Evolutionary conservation across 2,113 vertebrate species (phyloP).

Genomic region (rat (Rattus norvegicus)): DNA sequence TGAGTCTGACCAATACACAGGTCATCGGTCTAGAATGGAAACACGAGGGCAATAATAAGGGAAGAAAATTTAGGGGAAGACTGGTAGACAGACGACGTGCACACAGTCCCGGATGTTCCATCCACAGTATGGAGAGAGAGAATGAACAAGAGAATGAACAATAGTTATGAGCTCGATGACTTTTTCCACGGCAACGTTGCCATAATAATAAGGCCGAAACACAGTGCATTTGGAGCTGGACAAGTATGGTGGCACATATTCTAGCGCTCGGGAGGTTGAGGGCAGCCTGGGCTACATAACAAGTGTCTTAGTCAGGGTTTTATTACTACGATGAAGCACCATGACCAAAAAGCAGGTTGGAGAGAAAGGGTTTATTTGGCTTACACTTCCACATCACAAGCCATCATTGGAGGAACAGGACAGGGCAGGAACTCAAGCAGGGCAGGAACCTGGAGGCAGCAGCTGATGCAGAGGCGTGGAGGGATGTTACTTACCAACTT

Average conservation of each 20-base stretch:
- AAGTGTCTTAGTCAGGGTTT: too few species aligned
- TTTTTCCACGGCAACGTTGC: neutral
- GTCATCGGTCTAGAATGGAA: neutral
- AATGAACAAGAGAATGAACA: neutral
- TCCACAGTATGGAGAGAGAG: neutral
- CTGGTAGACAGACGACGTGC: neutral
- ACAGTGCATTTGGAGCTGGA: neutral
- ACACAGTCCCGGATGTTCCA: neutral
- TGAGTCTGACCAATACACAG: neutral
- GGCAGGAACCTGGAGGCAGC: too few species aligned
- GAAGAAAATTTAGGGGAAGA: neutral
- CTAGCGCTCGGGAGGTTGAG: neutral
- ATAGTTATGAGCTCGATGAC: neutral
- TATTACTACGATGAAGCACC: too few species aligned
- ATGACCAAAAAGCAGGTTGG: too few species aligned
- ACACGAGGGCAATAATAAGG: neutral
- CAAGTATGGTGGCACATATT: neutral
- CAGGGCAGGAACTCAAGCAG: too few species aligned
- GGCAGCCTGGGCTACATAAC: neutral
- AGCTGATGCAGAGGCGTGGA: too few species aligned
- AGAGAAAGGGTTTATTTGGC: too few species aligned
- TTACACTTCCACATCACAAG: too few species aligned
- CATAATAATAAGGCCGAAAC: neutral
- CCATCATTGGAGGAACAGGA: too few species aligned
- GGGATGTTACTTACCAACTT: too few species aligned